phyloP scores from a whole-genome alignment of 1,140 invertebrate genomes.

The Cyphomyrmex costatus region DNA sequence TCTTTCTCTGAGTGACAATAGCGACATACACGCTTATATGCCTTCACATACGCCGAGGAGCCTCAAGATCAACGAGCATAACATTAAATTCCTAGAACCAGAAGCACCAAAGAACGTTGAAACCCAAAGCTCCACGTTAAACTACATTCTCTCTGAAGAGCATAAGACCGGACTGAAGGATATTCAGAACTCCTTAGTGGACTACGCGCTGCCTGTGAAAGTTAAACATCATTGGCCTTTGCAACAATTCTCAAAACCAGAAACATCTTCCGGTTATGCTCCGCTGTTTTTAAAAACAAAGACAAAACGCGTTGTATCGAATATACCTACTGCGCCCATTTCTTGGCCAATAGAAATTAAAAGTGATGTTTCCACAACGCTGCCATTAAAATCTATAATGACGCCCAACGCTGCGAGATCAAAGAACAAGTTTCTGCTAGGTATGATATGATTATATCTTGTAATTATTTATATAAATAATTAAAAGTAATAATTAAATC shows the following conservation, averaged over 20 bases:
- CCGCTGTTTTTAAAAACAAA: slow-evolving; percentile 48
- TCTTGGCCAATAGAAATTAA: slow-evolving; percentile 62
- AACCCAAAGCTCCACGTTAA: slow-evolving; percentile 14
- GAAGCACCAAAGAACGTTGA: slow-evolving; percentile 34
- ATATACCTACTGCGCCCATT: slow-evolving; percentile 57
- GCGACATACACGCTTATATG: neutral
- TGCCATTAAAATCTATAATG: slow-evolving; percentile 51
- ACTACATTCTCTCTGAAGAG: slow-evolving; percentile 55
- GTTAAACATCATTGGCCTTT: slow-evolving; percentile 36
- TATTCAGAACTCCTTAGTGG: slow-evolving; percentile 52
- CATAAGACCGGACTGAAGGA: slow-evolving; percentile 50
- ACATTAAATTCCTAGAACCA: neutral
- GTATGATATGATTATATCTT: slow-evolving; percentile 14
- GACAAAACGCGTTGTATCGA: slow-evolving; percentile 64
- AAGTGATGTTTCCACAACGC: slow-evolving; percentile 52
- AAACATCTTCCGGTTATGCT: slow-evolving; percentile 70
- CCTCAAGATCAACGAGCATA: slow-evolving; percentile 31
- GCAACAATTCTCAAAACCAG: slow-evolving; percentile 66
- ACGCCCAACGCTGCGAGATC: slow-evolving; percentile 24
- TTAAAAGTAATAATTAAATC: no score
- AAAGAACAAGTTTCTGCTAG: slow-evolving; percentile 33
- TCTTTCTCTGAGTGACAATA: slow-evolving; percentile 40
- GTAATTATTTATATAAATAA: neutral
- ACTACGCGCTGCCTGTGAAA: slow-evolving; percentile 56
- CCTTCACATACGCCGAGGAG: slow-evolving; percentile 22